Base-by-base conservation (phyloP, 2,797 vertebrate genomes). In the Pseudotriccus pelzelni region DNA sequence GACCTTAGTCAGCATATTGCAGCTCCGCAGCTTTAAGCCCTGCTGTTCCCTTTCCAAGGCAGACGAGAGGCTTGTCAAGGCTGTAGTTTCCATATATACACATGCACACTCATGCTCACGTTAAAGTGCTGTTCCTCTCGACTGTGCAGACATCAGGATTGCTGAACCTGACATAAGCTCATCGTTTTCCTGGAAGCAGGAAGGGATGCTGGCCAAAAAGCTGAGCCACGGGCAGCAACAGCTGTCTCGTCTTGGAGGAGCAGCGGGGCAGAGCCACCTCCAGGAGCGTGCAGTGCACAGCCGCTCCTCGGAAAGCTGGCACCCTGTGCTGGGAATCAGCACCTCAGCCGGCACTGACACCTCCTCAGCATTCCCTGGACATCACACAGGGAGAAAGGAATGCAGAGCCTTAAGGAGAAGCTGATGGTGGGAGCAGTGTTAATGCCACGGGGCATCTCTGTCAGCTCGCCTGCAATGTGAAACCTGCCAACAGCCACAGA, bases 1-100 rank as follows among this genome's bases (percentile, higher is more conserved):
- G 92, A 93, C 78, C 88, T 92, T 27, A 89, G 64, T 89, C 86
- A 92, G 90, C 83, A 76, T 8, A 39, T 49, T 82, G 84, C 5
- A 3, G 20, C 77, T 87, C 67, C 41, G 3, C 2, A 47, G 86
- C 72, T 79, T 60, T 15, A 56, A 90, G 72, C 64, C 77, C 67
- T 74, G 70, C 55, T 85, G 69, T 39, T 90, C 22, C 88, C 49
- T 70, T 62, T 17, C 72, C 58, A 41, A 36, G 58, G 50, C 72
- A 82, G 80, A 75, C 8, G 79, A 89, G 83, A 87, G 46, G 50
- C 82, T 80, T 75, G 62, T 84, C 87, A 79, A 39, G 59, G 36
- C 64, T 67, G 72, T 8, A 17, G 43, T 56, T 94, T 84, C 94
- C 68, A 41, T 30, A 30, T 23, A 82, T 46, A 79, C 63, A 63